These are phyloP conservation scores for Agriopis marginaria DNA, from an alignment of 2,888 invertebrate genomes.

Conservation along the genomic window DNA sequence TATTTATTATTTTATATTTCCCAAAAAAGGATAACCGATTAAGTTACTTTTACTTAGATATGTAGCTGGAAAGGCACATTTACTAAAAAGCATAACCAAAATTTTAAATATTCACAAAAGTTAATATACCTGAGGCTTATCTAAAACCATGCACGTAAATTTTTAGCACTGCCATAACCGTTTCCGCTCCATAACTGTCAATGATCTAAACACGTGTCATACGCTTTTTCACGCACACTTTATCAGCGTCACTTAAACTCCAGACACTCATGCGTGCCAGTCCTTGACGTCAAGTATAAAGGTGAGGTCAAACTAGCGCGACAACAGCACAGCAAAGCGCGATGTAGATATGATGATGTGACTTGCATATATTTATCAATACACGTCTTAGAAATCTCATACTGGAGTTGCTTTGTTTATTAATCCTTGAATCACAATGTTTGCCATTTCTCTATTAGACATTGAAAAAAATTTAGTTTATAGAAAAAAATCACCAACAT, in stretches of 20 bases:
- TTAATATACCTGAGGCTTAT: constrained; percentile 2
- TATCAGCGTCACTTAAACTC: constrained; percentile 22
- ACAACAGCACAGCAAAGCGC: not conserved
- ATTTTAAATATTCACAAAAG: not conserved
- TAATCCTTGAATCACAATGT: too few relatives aligned
- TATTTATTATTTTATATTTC: too few relatives aligned
- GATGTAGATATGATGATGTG: not conserved
- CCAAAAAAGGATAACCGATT: too few relatives aligned
- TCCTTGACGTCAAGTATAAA: constrained; percentile 7
- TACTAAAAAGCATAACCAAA: not conserved
- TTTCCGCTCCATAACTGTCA: constrained; percentile 28
- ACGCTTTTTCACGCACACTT: constrained; percentile 19
- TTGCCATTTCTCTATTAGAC: too few relatives aligned
- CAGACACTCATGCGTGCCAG: constrained; percentile 5
- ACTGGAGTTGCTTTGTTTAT: too few relatives aligned
- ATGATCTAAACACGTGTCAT: constrained; percentile 29
- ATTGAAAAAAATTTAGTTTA: too few relatives aligned
- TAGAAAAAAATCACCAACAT: too few relatives aligned
- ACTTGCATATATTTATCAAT: too few relatives aligned
- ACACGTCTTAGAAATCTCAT: too few relatives aligned
- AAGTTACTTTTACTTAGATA: too few relatives aligned
- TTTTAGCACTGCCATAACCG: constrained; percentile 25
- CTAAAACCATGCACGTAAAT: constrained; percentile 14
- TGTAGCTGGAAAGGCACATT: not conserved
- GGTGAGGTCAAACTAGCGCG: not conserved